Evolutionary conservation across 37 sponge, comb jelly and placozoan genomes (phyloP), one percentile per base, ranked within the genome.

Genomic region (Crambe crambe): DNA sequence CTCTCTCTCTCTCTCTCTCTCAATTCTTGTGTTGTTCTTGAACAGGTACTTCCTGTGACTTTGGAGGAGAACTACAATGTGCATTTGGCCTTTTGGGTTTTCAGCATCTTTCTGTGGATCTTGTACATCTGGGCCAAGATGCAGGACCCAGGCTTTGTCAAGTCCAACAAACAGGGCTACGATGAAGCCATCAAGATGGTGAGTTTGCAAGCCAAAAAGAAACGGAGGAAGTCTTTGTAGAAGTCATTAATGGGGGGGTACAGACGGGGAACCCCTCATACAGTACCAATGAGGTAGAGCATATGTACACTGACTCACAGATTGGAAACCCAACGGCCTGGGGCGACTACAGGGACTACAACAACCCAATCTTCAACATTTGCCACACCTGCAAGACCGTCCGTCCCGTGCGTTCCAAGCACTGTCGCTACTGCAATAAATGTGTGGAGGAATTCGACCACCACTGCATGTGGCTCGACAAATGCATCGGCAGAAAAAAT

Each of bases 381-480:
- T 96, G 97, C 41, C 93, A 96, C 84, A 91, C 90, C 0, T 96
- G 97, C 38, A 88, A 87, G 69, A 75, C 92, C 1, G 92, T 96
- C 59, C 66, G 87, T 40, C 94, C 95, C 0, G 72, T 91, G 36
- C 41, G 97, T 15, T 84, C 91, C 56, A 93, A 89, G 70, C 97
- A 96, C 86, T 96, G 97, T 58, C 80, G 93, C 0, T 70, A 79
- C 69, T 96, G 97, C 56, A 81, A 93, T 59, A 73, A 77, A 27
- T 96, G 97, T 73, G 92, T 96, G 58, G 85, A 91, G 68, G 91
- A 81, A 31, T 90, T 91, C 43, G 97, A 96, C 78, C 97, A 96
- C 70, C 97, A 96, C 73, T 96, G 97, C 71, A 87, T 79, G 64
- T 96, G 94, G 94, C 58, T 96, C 26, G 85, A 87, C 62, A 91